phyloP scores from a whole-genome alignment of 2,797 vertebrate genomes.

The Chaenodraco wilsoni region DNA sequence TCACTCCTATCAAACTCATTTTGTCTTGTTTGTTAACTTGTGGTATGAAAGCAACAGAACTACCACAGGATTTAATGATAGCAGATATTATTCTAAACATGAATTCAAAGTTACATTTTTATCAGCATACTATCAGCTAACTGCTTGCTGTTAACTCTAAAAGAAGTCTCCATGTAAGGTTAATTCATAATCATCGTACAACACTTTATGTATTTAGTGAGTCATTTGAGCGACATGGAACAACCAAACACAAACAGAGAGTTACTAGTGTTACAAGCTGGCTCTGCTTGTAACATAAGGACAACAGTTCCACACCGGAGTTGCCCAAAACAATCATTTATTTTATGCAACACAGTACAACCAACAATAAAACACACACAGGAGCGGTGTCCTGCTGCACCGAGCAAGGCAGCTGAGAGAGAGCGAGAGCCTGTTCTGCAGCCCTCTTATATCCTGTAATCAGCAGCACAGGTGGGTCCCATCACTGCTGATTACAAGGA shows the following conservation, averaged over 20 bases:
- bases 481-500: too few relatives aligned
- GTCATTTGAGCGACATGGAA: neutral
- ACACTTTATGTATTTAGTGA: neutral
- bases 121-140: neutral
- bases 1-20: neutral
- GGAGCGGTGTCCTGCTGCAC: too few relatives aligned
- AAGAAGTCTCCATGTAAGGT: neutral
- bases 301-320: too few relatives aligned
- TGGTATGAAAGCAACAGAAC: neutral
- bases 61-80: neutral
- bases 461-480: too few relatives aligned
- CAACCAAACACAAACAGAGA: neutral
- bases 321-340: too few relatives aligned
- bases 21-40: neutral
- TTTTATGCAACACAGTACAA: too few relatives aligned
- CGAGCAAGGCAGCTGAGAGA: too few relatives aligned
- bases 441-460: too few relatives aligned
- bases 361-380: too few relatives aligned
- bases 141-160: neutral
- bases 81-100: neutral
- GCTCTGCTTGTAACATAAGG: too few relatives aligned
- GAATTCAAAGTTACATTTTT: neutral
- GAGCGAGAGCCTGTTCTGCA: too few relatives aligned
- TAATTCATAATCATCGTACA: neutral
- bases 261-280: too few relatives aligned